Conservation (phyloP, 2,888 invertebrate genomes). For the Abrostola tripartita region DNA sequence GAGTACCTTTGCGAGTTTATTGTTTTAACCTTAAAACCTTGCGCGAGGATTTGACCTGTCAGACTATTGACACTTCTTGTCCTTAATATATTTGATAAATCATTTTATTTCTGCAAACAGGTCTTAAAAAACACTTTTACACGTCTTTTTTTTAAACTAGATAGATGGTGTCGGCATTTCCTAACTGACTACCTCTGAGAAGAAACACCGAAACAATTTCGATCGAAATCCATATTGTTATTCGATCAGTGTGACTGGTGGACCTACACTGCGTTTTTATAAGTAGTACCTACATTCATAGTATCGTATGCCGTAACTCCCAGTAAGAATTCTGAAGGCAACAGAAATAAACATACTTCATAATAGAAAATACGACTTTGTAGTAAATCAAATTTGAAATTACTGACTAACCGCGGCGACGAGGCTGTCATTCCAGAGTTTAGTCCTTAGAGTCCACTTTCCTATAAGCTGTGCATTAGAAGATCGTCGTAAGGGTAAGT, state of each 20-base stretch:
- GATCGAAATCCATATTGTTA: too few relatives aligned
- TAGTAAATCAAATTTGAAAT: constrained; percentile 46
- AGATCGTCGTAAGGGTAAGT: constrained; percentile 35
- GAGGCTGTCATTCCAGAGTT: constrained; percentile 3
- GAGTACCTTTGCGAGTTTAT: constrained; percentile 47
- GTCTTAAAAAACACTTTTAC: too few relatives aligned
- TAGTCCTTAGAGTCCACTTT: constrained; percentile 29
- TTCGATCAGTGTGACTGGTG: too few relatives aligned
- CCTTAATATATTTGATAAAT: constrained; percentile 3
- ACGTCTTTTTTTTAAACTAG: too few relatives aligned
- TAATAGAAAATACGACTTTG: constrained; percentile 43
- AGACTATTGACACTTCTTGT: constrained; percentile 28
- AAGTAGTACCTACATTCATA: neutral
- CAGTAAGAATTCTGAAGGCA: constrained; percentile 4
- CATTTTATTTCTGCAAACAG: too few relatives aligned
- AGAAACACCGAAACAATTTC: too few relatives aligned
- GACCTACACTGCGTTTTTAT: too few relatives aligned
- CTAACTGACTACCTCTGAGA: too few relatives aligned
- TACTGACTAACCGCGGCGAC: constrained; percentile 33
- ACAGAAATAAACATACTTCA: neutral
- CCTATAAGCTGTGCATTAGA: constrained; percentile 2
- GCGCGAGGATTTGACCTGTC: constrained; percentile 14
- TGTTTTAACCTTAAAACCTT: constrained; percentile 53
- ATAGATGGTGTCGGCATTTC: too few relatives aligned
- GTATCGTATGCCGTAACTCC: neutral